Evolutionary conservation across 2,888 invertebrate species (phyloP).

Genomic region (Platycnemis pennipes): DNA sequence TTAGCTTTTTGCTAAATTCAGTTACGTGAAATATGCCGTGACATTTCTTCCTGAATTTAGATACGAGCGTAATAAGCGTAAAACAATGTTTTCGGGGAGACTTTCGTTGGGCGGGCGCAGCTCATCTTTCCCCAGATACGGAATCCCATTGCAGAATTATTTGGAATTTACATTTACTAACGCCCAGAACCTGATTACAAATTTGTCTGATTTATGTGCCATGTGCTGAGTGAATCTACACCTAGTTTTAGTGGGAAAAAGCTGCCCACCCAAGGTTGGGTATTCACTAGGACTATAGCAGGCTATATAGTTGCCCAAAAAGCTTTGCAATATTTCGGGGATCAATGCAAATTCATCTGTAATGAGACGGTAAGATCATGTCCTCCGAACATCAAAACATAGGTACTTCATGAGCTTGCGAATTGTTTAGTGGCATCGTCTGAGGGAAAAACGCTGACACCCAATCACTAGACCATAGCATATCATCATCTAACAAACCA

Average conservation of each 20-base stretch:
- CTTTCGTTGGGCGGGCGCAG: not conserved
- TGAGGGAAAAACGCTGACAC: not conserved
- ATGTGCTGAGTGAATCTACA: not conserved
- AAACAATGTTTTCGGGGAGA: conserved; percentile 68
- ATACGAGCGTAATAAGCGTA: conserved; percentile 71
- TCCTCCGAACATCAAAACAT: too few species aligned
- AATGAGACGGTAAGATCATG: too few species aligned
- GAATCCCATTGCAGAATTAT: not conserved
- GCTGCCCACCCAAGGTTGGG: not conserved
- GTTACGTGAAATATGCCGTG: not conserved
- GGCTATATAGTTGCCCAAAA: not conserved
- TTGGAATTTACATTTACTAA: not conserved
- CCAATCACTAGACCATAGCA: not conserved
- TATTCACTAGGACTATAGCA: not conserved
- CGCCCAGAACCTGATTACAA: not conserved
- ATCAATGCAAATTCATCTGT: too few species aligned
- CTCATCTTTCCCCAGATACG: not conserved
- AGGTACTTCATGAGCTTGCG: too few species aligned
- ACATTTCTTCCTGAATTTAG: not conserved
- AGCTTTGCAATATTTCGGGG: not conserved
- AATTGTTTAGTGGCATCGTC: not conserved
- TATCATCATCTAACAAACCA: not conserved
- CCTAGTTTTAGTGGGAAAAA: not conserved
- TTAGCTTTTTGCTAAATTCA: too few species aligned
- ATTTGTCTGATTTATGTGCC: not conserved